These are phyloP conservation scores for Ornithoptera priamus DNA, from an alignment of 2,888 invertebrate genomes.

Conservation along the genomic window DNA sequence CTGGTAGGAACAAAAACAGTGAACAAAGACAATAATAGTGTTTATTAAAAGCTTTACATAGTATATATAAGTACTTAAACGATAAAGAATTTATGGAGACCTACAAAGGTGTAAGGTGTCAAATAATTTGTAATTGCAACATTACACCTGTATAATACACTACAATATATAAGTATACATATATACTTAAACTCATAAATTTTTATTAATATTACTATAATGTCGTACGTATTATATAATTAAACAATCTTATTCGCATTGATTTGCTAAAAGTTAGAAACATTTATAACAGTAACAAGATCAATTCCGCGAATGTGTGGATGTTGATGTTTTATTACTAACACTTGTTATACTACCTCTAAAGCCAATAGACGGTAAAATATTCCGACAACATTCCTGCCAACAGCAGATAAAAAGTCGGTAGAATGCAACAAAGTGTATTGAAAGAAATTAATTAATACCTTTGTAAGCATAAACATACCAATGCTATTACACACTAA, in stretches of 20 bases:
- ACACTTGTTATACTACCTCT: background rate
- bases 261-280: background rate
- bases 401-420: background rate
- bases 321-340: background rate
- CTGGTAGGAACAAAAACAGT: no score
- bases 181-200: no score
- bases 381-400: background rate
- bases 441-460: background rate
- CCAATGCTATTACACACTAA: background rate
- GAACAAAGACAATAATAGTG: no score
- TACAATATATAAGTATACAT: no score
- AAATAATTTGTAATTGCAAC: no score
- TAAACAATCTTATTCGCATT: background rate
- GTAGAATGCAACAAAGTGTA: background rate
- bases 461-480: background rate
- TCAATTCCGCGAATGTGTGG: background rate
- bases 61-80: no score
- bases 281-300: background rate
- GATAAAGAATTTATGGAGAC: no score
- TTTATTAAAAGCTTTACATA: no score
- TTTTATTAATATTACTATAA: no score
- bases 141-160: no score
- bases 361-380: constrained; percentile 1
- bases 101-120: no score
- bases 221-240: no score